Evolutionary conservation across 2,113 vertebrate species (phyloP), one percentile per base, ranked within the genome.

Genomic region (Notechis scutatus): DNA sequence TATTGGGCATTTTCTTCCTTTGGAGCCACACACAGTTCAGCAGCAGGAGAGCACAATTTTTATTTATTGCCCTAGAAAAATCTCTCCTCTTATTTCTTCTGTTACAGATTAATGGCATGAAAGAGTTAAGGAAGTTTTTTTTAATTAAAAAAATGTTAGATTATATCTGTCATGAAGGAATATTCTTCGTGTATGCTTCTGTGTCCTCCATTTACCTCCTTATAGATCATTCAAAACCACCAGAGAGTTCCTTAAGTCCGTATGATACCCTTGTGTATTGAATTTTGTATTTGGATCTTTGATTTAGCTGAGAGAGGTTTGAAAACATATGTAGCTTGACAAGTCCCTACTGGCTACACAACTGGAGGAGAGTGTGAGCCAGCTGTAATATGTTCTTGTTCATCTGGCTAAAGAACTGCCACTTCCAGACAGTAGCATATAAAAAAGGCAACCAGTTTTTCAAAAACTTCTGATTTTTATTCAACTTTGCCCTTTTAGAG

Each of bases 311-410:
- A 95, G 96, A 95, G 93, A 96, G 96, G 92, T 93, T 97, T 96
- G 93, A 96, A 96, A 95, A 96, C 93, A 94, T 95, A 96, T 95
- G 96, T 96, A 97, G 96, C 94, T 93, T 97, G 96, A 96, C 96
- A 97, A 95, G 89, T 97, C 96, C 95, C 95, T 29, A 94, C 95
- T 96, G 96, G 94, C 95, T 96, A 47, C 57, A 93, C 55, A 95
- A 94, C 95, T 85, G 54, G 96, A 95, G 47, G 45, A 92, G 94
- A 97, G 89, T 92, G 94, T 93, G 95, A 97, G 93, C 92, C 96
- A 97, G 96, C 96, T 97, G 96, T 95, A 96, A 94, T 95, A 96
- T 88, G 94, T 95, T 94, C 94, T 97, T 59, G 0, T 95, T 94
- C 94, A 91, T 94, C 92, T 91, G 93, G 34, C 87, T 95, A 91